Base-by-base conservation (phyloP, 2,888 invertebrate genomes). In the Anoncus sp. region DNA sequence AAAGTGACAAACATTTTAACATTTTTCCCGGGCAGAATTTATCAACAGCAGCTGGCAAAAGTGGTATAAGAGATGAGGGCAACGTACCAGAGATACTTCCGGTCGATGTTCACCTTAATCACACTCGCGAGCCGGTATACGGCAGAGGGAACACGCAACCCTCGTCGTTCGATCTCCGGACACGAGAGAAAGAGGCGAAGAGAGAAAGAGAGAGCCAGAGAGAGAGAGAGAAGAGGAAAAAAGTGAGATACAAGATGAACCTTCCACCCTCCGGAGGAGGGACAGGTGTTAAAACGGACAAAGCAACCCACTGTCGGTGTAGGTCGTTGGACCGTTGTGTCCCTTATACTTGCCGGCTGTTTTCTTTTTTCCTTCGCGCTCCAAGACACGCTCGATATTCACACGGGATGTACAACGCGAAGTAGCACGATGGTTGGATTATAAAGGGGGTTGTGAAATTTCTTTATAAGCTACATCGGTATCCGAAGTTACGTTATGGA, bases 231-330 rank as follows among this genome's bases (percentile, higher is more conserved):
- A 49, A 49, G 53, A 38, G 40, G 27, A 57, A 70, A 74, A 70
- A 73, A 47, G 63, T 45, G 43, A 51, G 22, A 63, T 59, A 43
- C 45, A 59, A 66, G 40, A 38, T 51, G 67, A 67, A 45, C 45
- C 43, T 65, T 65, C 59, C 75, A 76, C 75, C 70, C 71, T 65
- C 51, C 35, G 51, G 43, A 59, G 65, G 35, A 51, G 53, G 60
- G 71, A 76, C 75, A 76, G 75, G 75, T 76, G 75, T 65, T 76
- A 40, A 71, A 60, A 76, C 65, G 75, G 60, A 76, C 71, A 76
- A 76, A 76, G 75, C n/a, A 71, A 67, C 43, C 67, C 69, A 18
- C 55, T 27, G 40, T 72, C 57, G 55, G 55, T 66, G 65, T 65
- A 57, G 73, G 59, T 77, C 69, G 73, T 77, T 74, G 74, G 75